Conservation (phyloP, 2,113 vertebrate species). For the Ceyx cyanopectus region DNA sequence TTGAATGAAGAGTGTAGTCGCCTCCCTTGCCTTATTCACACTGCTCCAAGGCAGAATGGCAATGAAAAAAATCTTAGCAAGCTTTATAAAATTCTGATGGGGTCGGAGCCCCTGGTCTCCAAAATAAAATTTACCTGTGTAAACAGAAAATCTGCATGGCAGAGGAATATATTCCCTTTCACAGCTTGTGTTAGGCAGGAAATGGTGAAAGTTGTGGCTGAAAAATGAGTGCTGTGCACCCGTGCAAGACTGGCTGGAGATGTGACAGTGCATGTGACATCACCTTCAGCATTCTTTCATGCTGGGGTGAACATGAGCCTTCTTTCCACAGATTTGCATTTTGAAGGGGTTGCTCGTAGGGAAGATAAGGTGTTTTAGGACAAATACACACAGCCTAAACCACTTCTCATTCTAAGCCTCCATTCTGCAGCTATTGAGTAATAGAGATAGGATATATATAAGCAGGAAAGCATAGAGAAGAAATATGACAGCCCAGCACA, state of each 20-base stretch:
- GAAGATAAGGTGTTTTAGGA: background rate
- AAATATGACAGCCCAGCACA: background rate
- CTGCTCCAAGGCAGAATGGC: background rate
- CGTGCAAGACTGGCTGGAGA: background rate
- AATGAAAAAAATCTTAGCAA: background rate
- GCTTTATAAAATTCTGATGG: background rate
- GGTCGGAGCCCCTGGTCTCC: background rate
- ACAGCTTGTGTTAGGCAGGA: background rate
- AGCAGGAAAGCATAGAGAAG: background rate
- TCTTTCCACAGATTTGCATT: constrained; percentile 2
- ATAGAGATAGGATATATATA: background rate
- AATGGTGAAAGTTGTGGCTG: background rate
- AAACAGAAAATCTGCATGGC: constrained; percentile 11
- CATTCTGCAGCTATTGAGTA: background rate
- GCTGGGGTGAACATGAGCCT: background rate
- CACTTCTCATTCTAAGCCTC: background rate
- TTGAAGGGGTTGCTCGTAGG: background rate
- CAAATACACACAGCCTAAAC: background rate
- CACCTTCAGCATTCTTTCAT: background rate
- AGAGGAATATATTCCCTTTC: background rate
- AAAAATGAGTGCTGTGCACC: constrained; percentile 12
- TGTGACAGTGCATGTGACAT: background rate
- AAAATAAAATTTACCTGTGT: background rate
- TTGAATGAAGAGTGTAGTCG: background rate
- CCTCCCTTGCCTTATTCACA: background rate